Evolutionary conservation across 2,113 vertebrate genomes (phyloP).

Genomic region (Saimiri boliviensis): DNA sequence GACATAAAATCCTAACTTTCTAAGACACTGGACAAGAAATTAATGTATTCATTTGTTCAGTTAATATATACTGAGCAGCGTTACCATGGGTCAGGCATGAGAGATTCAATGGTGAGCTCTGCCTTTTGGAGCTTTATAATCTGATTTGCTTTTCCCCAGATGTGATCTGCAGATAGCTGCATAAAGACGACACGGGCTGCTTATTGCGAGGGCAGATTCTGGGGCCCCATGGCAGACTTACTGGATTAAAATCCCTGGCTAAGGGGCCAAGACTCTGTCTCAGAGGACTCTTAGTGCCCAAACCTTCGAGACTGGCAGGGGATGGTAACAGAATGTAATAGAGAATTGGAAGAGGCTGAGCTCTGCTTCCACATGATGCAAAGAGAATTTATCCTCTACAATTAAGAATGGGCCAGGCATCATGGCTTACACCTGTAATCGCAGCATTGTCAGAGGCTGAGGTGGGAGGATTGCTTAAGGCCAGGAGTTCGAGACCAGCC

Average conservation of each 20-base stretch:
- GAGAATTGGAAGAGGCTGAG: neutral
- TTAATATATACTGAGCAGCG: neutral
- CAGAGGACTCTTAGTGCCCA: too few relatives aligned
- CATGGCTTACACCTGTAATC: neutral
- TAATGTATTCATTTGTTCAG: neutral
- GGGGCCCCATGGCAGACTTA: neutral
- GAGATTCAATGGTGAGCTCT: neutral
- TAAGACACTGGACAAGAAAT: neutral
- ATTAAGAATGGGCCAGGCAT: neutral
- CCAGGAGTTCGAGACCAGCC: neutral
- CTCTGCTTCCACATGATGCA: neutral
- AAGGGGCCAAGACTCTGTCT: neutral
- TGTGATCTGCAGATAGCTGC: neutral
- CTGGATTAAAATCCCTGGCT: neutral
- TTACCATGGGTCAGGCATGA: neutral
- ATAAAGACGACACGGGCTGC: too few relatives aligned
- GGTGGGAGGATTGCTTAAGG: neutral
- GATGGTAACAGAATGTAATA: neutral
- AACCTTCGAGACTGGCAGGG: neutral
- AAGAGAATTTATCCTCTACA: neutral
- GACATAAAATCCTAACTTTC: neutral
- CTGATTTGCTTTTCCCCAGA: neutral
- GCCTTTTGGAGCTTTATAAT: neutral
- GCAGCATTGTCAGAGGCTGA: neutral
- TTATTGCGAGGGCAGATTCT: neutral